Percentiles rank a stretch among this genome's conserved stretches.
These are phyloP conservation scores for Drosophila truncata DNA, from an alignment of 1,140 invertebrate species.

Conservation along the genomic window DNA sequence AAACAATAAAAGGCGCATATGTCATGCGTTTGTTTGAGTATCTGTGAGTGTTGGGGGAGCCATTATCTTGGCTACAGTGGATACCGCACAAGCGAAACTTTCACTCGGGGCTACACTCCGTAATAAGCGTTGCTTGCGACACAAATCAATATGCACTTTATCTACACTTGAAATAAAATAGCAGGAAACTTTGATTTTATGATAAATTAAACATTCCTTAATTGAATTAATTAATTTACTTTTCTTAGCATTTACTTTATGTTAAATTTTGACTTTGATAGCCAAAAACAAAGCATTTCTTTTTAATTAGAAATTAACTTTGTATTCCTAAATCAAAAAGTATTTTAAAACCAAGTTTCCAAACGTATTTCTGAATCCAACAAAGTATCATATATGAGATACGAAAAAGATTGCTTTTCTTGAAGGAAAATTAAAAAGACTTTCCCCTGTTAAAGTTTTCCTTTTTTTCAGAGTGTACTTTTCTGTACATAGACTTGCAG, in stretches of 20 bases:
- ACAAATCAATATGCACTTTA: conserved; percentile 18
- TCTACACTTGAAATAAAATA: conserved; percentile 17
- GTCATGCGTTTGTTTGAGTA: conserved; percentile 22
- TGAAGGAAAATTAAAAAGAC: neutral
- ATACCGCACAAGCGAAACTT: conserved; percentile 28
- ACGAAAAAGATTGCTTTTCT: too few relatives aligned
- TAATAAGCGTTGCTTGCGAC: conserved; percentile 1
- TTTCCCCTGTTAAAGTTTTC: neutral
- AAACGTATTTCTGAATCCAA: neutral
- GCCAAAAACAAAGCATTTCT: too few relatives aligned
- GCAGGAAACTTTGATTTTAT: neutral
- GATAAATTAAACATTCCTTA: too few relatives aligned
- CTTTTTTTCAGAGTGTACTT: conserved; percentile 1
- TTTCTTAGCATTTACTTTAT: too few relatives aligned
- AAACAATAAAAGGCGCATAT: conserved; percentile 16
- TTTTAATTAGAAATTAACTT: too few relatives aligned
- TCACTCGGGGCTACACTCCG: conserved; percentile 4
- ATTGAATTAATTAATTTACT: neutral
- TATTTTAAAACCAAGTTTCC: neutral
- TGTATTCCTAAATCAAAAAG: neutral
- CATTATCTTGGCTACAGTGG: conserved; percentile 45
- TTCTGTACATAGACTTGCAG: conserved; percentile 14
- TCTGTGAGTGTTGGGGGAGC: conserved; percentile 30
- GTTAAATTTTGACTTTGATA: too few relatives aligned
- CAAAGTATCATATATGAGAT: too few relatives aligned